These are phyloP conservation scores for Schrankia costaestrigalis DNA, from an alignment of 2,888 invertebrate genomes.

Conservation along the genomic window DNA sequence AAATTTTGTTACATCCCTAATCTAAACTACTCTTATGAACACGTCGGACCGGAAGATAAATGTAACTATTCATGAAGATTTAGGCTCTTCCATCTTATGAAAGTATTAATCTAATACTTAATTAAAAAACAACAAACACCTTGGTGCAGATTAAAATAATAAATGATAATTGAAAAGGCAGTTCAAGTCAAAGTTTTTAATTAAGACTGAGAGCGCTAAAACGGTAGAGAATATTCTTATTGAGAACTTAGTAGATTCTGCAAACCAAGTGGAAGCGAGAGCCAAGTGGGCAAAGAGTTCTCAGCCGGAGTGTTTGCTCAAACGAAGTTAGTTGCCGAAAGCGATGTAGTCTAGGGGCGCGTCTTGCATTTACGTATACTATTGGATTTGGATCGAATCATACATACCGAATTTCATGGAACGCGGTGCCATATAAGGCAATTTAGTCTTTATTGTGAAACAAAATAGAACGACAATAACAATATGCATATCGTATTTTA, in stretches of 20 bases:
- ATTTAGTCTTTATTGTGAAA: conserved; percentile 21
- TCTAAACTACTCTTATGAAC: conserved; percentile 23
- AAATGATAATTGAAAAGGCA: conserved; percentile 27
- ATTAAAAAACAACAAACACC: too few species aligned
- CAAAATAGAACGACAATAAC: conserved; percentile 3
- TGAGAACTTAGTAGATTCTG: conserved; percentile 35
- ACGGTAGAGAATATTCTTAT: conserved; percentile 36
- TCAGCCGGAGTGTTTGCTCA: conserved; percentile 51
- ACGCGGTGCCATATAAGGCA: conserved; percentile 18
- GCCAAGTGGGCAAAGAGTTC: conserved; percentile 53
- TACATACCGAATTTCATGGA: conserved; percentile 34
- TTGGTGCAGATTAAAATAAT: conserved; percentile 27
- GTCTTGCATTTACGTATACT: conserved; percentile 53
- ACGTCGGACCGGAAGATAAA: too few species aligned
- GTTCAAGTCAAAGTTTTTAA: conserved; percentile 36
- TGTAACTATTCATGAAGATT: too few species aligned
- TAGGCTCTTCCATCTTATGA: too few species aligned
- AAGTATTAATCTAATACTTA: too few species aligned
- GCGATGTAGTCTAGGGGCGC: conserved; percentile 43
- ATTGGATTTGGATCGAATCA: conserved; percentile 57
- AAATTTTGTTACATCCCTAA: conserved; percentile 42
- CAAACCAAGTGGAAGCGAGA: conserved; percentile 51
- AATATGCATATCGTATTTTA: too few species aligned
- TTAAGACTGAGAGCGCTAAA: conserved; percentile 35
- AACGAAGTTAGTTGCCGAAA: conserved; percentile 58